phyloP scores from a whole-genome alignment of 1,140 invertebrate species.

The Chironomus tepperi region DNA sequence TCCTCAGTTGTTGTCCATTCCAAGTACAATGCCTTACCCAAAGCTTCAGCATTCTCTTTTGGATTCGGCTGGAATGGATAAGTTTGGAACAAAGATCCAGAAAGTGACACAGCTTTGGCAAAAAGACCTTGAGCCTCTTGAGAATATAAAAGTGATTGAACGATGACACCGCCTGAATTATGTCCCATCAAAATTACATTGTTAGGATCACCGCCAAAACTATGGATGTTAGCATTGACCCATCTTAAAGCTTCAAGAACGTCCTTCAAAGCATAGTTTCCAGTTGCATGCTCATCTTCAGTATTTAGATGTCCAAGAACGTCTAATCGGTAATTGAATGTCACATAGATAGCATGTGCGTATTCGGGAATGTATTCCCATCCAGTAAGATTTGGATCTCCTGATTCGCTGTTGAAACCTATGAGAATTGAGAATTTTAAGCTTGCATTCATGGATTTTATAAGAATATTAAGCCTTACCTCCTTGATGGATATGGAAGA shows the following conservation, averaged over 20 bases:
- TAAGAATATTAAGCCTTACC: conserved; percentile 31
- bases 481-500: conserved; percentile 45
- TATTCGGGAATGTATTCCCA: conserved; percentile 29
- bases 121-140: conserved; percentile 52
- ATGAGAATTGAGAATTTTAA: too few relatives aligned
- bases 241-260: conserved; percentile 53
- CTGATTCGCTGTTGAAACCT: conserved; percentile 27
- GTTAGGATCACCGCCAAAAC: conserved; percentile 49
- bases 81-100: conserved; percentile 53
- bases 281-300: conserved; percentile 41
- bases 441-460: too few relatives aligned
- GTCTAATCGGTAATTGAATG: conserved; percentile 49
- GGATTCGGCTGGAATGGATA: conserved; percentile 44
- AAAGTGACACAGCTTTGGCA: conserved; percentile 61
- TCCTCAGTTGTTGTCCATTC: conserved; percentile 35
- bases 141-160: conserved; percentile 54
- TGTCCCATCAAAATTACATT: conserved; percentile 58
- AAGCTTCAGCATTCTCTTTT: conserved; percentile 36
- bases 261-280: conserved; percentile 61
- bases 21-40: conserved; percentile 37
- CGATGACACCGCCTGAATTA: conserved; percentile 60
- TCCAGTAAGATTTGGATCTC: neutral
- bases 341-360: conserved; percentile 45
- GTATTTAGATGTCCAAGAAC: conserved; percentile 41
- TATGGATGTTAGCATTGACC: conserved; percentile 51